phyloP scores from a whole-genome alignment of 2,113 vertebrate species.

The Chaetops frenatus region DNA sequence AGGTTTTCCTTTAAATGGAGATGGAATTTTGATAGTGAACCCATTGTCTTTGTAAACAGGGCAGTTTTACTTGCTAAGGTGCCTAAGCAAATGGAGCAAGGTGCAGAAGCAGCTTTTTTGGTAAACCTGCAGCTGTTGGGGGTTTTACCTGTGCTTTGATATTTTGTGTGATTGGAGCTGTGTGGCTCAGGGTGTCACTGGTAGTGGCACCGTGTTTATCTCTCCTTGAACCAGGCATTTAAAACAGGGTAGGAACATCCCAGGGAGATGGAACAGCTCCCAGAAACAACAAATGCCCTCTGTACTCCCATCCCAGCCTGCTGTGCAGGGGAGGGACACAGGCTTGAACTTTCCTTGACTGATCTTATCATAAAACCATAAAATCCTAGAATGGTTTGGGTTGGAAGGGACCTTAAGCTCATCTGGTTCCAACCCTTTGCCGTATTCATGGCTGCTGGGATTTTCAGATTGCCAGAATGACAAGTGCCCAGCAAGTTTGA shows the following conservation, averaged over 20 bases:
- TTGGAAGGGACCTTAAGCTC: not conserved
- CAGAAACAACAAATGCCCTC: not conserved
- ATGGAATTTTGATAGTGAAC: not conserved
- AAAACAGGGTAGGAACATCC: accelerated
- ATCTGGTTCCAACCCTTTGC: not conserved
- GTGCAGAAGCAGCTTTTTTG: not conserved
- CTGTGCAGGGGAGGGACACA: not conserved
- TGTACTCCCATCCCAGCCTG: not conserved
- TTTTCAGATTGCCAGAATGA: not conserved
- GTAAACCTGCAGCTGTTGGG: not conserved
- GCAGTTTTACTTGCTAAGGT: not conserved
- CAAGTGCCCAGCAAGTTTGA: not conserved
- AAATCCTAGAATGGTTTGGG: not conserved
- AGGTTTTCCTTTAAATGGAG: not conserved
- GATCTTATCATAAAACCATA: not conserved
- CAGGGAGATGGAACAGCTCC: accelerated
- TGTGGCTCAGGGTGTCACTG: not conserved
- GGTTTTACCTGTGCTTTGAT: not conserved
- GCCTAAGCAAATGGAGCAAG: not conserved
- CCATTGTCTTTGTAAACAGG: not conserved
- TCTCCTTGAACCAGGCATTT: not conserved
- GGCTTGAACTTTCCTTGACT: not conserved
- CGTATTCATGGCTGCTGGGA: accelerated
- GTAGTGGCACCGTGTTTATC: accelerated
- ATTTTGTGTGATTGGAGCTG: not conserved